Evolutionary conservation across 1,140 invertebrate genomes (phyloP).

Genomic region (Phortica variegata): DNA sequence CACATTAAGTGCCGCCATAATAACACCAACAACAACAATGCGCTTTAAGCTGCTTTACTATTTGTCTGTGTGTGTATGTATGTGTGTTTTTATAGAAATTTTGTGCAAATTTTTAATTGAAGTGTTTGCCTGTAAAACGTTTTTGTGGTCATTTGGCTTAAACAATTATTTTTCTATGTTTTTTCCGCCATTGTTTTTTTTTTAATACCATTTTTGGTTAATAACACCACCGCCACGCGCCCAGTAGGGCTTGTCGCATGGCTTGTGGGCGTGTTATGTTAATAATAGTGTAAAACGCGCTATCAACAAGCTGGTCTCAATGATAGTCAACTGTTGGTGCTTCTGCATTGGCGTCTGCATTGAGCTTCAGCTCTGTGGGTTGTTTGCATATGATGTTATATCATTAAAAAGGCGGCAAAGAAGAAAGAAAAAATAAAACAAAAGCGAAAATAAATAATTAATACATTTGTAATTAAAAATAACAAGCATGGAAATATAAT

Average conservation of each 20-base stretch:
- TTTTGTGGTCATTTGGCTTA: constrained; percentile 36
- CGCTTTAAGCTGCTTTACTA: background rate
- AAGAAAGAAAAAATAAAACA: no score
- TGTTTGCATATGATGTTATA: background rate
- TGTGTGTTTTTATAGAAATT: constrained; percentile 1
- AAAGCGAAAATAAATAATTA: no score
- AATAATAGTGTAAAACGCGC: constrained; percentile 43
- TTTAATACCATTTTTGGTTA: constrained; percentile 1
- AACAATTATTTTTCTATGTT: constrained; percentile 44
- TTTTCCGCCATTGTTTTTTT: background rate
- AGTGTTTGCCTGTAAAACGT: constrained; percentile 52
- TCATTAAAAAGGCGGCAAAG: no score
- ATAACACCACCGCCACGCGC: no score
- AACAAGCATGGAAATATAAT: no score
- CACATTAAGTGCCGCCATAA: background rate
- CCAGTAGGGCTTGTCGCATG: constrained; percentile 4
- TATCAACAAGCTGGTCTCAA: no score
- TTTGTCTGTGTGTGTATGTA: background rate
- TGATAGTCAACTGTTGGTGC: no score
- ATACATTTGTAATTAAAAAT: no score
- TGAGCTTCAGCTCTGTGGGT: constrained; percentile 4
- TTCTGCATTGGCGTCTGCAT: no score
- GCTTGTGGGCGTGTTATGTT: constrained; percentile 31
- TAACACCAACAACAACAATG: background rate
- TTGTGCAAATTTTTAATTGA: constrained; percentile 43